phyloP scores from a whole-genome alignment of 2,113 vertebrate species.

The Erythrocebus patas region DNA sequence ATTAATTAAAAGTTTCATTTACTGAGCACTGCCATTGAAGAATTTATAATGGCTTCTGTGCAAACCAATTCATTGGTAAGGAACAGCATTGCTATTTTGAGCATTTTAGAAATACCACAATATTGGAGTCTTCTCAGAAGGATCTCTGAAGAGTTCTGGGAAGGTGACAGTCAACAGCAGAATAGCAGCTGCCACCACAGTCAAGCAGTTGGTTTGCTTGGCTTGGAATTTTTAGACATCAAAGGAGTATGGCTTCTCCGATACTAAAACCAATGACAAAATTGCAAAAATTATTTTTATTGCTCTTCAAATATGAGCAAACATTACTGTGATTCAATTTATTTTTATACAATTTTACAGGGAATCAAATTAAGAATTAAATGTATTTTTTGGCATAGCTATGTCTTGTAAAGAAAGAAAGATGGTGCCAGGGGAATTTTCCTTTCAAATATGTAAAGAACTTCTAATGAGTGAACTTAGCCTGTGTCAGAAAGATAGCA shows the following conservation, averaged over 20 bases:
- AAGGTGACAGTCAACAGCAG: background rate
- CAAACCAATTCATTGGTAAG: constrained; percentile 60
- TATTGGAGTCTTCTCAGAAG: background rate
- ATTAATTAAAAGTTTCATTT: constrained; percentile 78
- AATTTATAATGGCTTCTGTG: constrained; percentile 32
- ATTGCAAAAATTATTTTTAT: background rate
- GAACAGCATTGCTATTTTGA: background rate
- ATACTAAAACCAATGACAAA: background rate
- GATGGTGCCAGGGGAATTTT: constrained; percentile 10
- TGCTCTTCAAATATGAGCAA: background rate
- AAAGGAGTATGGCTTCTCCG: background rate
- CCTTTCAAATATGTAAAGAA: background rate
- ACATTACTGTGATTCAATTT: rapidly evolving
- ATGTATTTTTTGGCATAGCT: background rate
- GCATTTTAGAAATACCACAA: background rate
- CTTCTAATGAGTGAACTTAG: background rate
- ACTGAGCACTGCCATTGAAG: background rate
- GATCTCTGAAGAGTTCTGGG: background rate
- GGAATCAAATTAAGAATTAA: background rate
- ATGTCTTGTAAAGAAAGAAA: background rate
- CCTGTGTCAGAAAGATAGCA: constrained; percentile 36
- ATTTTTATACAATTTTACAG: background rate
- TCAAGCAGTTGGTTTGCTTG: background rate
- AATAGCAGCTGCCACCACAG: background rate
- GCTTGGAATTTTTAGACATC: background rate